Percentiles rank a stretch among this genome's conserved stretches.
phyloP scores from a whole-genome alignment of 2,888 invertebrate genomes.

The Conchocele bisecta region DNA sequence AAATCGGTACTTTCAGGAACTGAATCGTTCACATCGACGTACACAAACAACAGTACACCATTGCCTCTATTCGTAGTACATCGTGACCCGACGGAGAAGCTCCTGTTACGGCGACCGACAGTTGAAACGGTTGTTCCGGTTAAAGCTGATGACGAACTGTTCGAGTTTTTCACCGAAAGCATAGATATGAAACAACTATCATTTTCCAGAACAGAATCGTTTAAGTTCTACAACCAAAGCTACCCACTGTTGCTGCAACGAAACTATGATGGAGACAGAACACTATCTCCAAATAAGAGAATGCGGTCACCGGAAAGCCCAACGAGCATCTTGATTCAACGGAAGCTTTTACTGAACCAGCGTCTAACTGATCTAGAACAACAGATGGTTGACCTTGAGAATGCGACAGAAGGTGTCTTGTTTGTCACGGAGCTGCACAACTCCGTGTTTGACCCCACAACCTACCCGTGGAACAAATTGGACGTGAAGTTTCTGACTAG shows the following conservation, averaged over 20 bases:
- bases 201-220: slow-evolving; percentile 39
- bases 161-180: slow-evolving; percentile 20
- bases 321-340: slow-evolving; percentile 33
- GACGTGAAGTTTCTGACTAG: slow-evolving; percentile 33
- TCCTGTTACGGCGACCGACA: slow-evolving; percentile 38
- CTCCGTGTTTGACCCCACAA: slow-evolving; percentile 40
- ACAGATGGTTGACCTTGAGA: slow-evolving; percentile 45
- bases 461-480: slow-evolving; percentile 44
- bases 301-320: slow-evolving; percentile 35
- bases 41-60: too few species aligned
- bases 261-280: slow-evolving; percentile 11
- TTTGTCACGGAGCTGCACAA: slow-evolving; percentile 47
- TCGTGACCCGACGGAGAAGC: slow-evolving; percentile 14
- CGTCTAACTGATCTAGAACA: slow-evolving; percentile 39
- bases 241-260: slow-evolving; percentile 39
- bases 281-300: slow-evolving; percentile 15
- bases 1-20: too few species aligned
- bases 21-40: too few species aligned
- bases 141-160: slow-evolving; percentile 23
- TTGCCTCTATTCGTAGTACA: slow-evolving; percentile 21
- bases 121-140: slow-evolving; percentile 32
- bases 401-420: slow-evolving; percentile 27
- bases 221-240: slow-evolving; percentile 36
- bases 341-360: slow-evolving; percentile 32
- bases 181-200: slow-evolving; percentile 34